Evolutionary conservation across 2,888 invertebrate genomes (phyloP).

Genomic region (Drosophila austrosaltans): DNA sequence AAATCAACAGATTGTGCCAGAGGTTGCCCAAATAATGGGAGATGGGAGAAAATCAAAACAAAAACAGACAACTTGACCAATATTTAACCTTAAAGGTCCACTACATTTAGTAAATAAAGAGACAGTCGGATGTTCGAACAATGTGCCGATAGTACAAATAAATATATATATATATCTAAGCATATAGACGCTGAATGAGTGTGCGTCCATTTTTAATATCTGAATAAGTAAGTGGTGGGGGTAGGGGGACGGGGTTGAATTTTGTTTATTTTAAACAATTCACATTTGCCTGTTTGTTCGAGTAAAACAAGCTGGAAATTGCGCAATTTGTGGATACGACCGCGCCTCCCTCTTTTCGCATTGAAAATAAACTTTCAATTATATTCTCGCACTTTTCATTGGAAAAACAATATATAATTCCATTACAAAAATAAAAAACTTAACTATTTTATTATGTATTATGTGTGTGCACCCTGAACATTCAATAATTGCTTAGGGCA

Average conservation of each 20-base stretch:
- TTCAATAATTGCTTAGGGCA: conserved; percentile 2
- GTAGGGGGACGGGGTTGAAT: conserved; percentile 24
- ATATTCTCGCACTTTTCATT: conserved; percentile 39
- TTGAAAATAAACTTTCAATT: conserved; percentile 50
- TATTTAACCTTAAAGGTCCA: conserved; percentile 50
- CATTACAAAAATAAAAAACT: conserved; percentile 28
- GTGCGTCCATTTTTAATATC: conserved; percentile 27
- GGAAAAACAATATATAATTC: conserved; percentile 28
- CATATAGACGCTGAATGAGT: conserved; percentile 21
- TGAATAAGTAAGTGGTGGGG: background rate
- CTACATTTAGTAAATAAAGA: conserved; percentile 46
- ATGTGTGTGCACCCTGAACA: background rate
- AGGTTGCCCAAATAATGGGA: conserved; percentile 6
- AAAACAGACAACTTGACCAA: conserved; percentile 35
- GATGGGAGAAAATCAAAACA: conserved; percentile 18
- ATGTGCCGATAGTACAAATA: conserved; percentile 22
- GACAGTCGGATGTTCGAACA: conserved; percentile 27
- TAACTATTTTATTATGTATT: conserved; percentile 17
- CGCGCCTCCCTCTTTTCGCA: background rate
- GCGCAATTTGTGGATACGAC: conserved; percentile 48
- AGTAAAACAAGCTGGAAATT: conserved; percentile 59
- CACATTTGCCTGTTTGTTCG: conserved; percentile 32
- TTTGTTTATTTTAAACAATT: conserved; percentile 53
- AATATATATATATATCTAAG: background rate
- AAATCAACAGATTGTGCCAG: conserved; percentile 11